Percentiles rank a stretch among this genome's conserved stretches.
These are phyloP conservation scores for Poecile montanus DNA, from an alignment of 2,797 vertebrate genomes.

Conservation along the genomic window DNA sequence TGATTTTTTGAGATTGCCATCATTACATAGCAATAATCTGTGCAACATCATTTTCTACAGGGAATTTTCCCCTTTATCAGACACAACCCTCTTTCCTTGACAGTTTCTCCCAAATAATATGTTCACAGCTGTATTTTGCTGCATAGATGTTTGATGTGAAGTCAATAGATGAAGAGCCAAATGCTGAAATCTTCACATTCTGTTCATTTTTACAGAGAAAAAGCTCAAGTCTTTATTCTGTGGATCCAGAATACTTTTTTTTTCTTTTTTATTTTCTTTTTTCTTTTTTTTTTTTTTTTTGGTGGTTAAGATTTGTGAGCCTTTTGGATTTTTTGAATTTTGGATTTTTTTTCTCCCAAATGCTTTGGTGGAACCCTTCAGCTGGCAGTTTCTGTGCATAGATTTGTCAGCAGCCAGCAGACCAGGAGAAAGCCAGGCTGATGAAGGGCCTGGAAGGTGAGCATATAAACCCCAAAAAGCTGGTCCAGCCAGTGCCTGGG, in stretches of 20 bases:
- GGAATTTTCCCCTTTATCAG: not conserved
- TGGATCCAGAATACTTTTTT: not conserved
- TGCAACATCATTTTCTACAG: not conserved
- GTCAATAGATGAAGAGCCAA: not conserved
- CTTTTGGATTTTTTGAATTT: not conserved
- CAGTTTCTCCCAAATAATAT: not conserved
- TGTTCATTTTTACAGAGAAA: not conserved
- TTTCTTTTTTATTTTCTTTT: accelerated
- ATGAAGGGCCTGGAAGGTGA: not conserved
- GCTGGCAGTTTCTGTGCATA: not conserved
- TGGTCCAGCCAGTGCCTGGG: not conserved
- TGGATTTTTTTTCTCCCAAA: not conserved
- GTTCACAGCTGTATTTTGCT: not conserved
- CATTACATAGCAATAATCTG: not conserved
- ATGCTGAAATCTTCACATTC: not conserved
- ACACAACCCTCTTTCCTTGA: not conserved
- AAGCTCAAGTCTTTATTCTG: not conserved
- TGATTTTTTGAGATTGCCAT: not conserved
- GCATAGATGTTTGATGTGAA: not conserved
- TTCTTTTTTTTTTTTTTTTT: too few species aligned
- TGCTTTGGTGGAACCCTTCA: not conserved
- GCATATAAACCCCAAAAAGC: not conserved
- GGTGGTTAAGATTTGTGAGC: not conserved
- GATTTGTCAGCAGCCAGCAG: not conserved
- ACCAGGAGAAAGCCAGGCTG: not conserved